Base-by-base conservation (phyloP, 2,113 vertebrate genomes). In the Pollachius pollachius region DNA sequence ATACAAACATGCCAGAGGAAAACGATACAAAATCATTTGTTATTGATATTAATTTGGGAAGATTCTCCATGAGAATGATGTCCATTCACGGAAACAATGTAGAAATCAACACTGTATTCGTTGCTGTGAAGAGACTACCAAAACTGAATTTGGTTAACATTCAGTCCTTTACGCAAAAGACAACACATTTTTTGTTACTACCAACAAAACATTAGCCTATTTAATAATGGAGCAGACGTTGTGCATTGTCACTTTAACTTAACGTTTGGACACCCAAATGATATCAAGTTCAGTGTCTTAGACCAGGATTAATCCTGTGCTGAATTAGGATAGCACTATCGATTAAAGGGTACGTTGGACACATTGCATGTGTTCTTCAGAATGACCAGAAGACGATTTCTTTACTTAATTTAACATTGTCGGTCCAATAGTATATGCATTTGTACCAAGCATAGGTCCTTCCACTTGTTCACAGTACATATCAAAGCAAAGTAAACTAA, bases 1-100 rank as follows among this genome's bases (percentile, higher is more conserved):
- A 81, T 82, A 86, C 83, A 83, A 69, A 83, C 88, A 88, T 90
- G 85, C 87, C 84, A 85, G 80, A 83, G 77, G 74, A 81, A 83
- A 85, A 83, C 79, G 75, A 84, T 75, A 82, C 78, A 63, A 71
- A 75, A 87, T 71, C 70, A 58, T 58, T 79, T 58, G 78, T 79
- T 64, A 77, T 69, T 25, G 62, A 85, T 48, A 48, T 48, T 76
- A 74, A 78, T 72, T 72, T 70, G 82, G 81, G 84, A 86, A 84
- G 81, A 84, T 75, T 23, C 77, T 76, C 82, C 79, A 74, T n/a
- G 66, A 81, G 67, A 64, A 72, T 48, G 1, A 80, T 48, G 56
- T 74, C 64, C 68, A 75, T 73, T 73, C 62, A 64, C 77, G 63
- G 78, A 59, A 81, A 85, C 77, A 81, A 65, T 64, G 48, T 48